These are phyloP conservation scores for Monopterus albus DNA, from an alignment of 2,113 vertebrate species.

Conservation along the genomic window DNA sequence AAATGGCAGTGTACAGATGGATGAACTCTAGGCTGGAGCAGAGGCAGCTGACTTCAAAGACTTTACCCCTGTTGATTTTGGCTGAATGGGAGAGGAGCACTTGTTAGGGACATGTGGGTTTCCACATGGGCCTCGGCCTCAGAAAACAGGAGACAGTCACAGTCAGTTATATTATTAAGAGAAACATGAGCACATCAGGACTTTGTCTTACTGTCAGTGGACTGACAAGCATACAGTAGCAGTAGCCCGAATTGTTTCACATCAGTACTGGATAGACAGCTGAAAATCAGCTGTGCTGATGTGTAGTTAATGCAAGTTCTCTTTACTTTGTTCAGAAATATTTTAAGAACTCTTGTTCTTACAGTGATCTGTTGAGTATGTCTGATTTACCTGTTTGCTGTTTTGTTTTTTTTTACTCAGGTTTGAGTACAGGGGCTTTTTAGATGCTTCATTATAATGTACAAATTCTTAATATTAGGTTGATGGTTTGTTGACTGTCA, in stretches of 20 bases:
- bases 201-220: neutral
- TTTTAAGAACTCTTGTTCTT: too few relatives aligned
- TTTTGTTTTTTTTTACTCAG: neutral
- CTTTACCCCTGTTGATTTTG: constrained; percentile 18
- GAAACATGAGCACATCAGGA: neutral
- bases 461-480: neutral
- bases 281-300: too few relatives aligned
- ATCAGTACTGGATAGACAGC: neutral
- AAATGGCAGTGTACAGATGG: neutral
- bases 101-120: constrained; percentile 5
- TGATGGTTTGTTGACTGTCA: neutral
- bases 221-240: too few relatives aligned
- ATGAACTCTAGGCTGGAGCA: neutral
- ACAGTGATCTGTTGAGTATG: too few relatives aligned
- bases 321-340: too few relatives aligned
- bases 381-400: neutral
- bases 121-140: neutral
- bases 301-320: too few relatives aligned
- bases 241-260: too few relatives aligned
- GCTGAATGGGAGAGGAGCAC: neutral
- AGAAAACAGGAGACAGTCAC: neutral
- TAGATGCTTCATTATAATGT: neutral
- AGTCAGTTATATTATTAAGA: neutral
- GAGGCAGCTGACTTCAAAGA: constrained; percentile 16
- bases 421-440: neutral